Evolutionary conservation across 1,140 invertebrate species (phyloP).

Genomic region (Lanistes nyassanus): DNA sequence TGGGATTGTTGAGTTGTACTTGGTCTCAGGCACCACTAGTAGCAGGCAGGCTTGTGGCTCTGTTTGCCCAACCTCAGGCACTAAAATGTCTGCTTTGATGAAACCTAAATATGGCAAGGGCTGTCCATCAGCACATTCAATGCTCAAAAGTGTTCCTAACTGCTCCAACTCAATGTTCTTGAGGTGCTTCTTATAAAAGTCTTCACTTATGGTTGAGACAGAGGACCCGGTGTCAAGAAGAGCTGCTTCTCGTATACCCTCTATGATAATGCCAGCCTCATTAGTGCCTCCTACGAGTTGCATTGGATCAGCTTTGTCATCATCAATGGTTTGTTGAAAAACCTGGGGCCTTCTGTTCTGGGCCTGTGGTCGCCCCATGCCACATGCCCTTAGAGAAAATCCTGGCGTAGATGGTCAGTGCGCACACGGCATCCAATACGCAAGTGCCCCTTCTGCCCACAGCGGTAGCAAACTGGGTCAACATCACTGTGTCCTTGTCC

Average conservation of each 20-base stretch:
- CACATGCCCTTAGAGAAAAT: too few relatives aligned
- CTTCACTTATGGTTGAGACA: conserved; percentile 26
- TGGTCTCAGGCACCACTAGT: conserved; percentile 2
- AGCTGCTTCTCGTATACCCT: conserved; percentile 16
- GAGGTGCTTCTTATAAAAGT: conserved; percentile 20
- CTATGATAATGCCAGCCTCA: conserved; percentile 17
- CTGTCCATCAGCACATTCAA: conserved; percentile 41
- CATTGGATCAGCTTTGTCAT: neutral
- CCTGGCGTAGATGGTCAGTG: too few relatives aligned
- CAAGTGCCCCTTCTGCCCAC: too few relatives aligned
- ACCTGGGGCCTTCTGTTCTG: too few relatives aligned
- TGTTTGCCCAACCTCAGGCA: neutral
- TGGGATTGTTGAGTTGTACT: neutral
- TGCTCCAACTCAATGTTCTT: conserved; percentile 17
- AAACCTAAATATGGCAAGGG: conserved; percentile 34
- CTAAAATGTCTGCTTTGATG: conserved; percentile 19
- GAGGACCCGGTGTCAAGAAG: conserved; percentile 31
- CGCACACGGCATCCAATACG: too few relatives aligned
- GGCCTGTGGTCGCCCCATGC: too few relatives aligned
- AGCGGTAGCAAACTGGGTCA: too few relatives aligned
- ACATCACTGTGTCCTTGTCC: too few relatives aligned
- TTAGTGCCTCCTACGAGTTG: conserved; percentile 9
- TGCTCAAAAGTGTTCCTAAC: conserved; percentile 15
- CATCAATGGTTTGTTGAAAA: neutral
- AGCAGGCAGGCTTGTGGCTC: neutral